Conservation (phyloP, 2,888 invertebrate genomes). For the Cataglyphis altisquamis region DNA sequence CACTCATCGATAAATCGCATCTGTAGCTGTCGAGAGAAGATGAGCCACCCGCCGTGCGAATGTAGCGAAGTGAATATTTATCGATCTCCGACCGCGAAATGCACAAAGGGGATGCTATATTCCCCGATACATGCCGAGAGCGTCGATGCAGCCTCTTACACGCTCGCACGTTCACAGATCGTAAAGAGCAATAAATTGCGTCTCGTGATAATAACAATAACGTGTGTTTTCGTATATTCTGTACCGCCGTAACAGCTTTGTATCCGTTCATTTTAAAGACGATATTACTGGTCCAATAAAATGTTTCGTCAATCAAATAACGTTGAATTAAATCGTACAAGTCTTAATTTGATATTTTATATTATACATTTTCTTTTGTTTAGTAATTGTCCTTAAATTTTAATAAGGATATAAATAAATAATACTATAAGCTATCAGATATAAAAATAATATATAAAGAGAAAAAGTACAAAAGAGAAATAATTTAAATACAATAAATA, state of each 20-base stretch:
- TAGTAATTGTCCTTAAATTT: not conserved
- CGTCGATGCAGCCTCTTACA: slow-evolving; percentile 3
- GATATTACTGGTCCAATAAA: not conserved
- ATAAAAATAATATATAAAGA: not conserved
- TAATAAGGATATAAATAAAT: not conserved
- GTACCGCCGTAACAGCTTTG: not conserved
- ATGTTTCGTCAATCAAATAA: not conserved
- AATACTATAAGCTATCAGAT: not conserved
- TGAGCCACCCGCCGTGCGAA: not conserved
- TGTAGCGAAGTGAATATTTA: slow-evolving; percentile 41
- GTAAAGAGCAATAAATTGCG: slow-evolving; percentile 31
- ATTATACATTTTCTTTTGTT: not conserved
- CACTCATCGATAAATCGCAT: slow-evolving; percentile 49
- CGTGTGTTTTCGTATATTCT: not conserved
- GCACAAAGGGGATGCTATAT: slow-evolving; percentile 5
- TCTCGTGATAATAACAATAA: slow-evolving; percentile 23
- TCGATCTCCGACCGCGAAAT: slow-evolving; percentile 34
- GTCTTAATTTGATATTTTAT: not conserved
- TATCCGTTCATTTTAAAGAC: not conserved
- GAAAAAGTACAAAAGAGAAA: not conserved
- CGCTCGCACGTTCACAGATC: not conserved
- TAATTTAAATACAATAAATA: not conserved
- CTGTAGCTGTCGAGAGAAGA: slow-evolving; percentile 15
- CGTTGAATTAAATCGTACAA: not conserved
- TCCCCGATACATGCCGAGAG: not conserved